phyloP scores from a whole-genome alignment of 1,140 invertebrate genomes.

The Cydia pomonella region DNA sequence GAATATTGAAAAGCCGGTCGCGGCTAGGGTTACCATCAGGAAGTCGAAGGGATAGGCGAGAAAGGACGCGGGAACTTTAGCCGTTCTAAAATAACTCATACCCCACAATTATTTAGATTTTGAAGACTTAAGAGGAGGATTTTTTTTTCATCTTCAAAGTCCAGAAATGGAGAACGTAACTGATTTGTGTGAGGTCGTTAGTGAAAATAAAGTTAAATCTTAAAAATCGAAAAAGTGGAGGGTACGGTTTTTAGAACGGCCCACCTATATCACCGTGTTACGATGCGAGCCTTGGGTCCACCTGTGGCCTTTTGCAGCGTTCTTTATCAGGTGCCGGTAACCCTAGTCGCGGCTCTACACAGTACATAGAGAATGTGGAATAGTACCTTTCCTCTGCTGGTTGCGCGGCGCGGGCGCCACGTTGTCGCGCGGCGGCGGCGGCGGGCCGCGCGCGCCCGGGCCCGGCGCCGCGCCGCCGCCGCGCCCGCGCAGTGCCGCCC shows the following conservation, averaged over 20 bases:
- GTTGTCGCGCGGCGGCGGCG: conserved; percentile 88
- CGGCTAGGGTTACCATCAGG: conserved; percentile 42
- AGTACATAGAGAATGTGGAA: conserved; percentile 35
- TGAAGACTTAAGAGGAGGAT: neutral
- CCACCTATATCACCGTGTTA: conserved; percentile 32
- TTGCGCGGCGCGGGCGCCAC: conserved; percentile 70
- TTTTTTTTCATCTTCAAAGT: no score
- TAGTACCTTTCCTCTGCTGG: conserved; percentile 66
- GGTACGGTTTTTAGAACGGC: neutral
- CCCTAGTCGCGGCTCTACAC: conserved; percentile 27
- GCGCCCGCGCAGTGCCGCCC: conserved; percentile 84
- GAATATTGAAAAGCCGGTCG: conserved; percentile 63
- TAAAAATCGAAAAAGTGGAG: neutral
- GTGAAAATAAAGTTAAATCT: neutral
- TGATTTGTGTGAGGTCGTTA: no score
- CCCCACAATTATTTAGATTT: neutral
- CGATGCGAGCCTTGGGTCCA: conserved; percentile 25
- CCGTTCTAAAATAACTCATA: neutral
- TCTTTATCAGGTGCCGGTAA: conserved; percentile 4
- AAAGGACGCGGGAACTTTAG: conserved; percentile 20
- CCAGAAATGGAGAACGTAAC: no score
- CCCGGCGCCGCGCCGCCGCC: conserved; percentile 82
- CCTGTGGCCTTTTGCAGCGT: conserved; percentile 8
- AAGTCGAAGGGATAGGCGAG: conserved; percentile 28
- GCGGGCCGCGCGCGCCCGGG: conserved; percentile 89